Evolutionary conservation across 2,113 vertebrate genomes (phyloP).

Genomic region (Nothobranchius furzeri): DNA sequence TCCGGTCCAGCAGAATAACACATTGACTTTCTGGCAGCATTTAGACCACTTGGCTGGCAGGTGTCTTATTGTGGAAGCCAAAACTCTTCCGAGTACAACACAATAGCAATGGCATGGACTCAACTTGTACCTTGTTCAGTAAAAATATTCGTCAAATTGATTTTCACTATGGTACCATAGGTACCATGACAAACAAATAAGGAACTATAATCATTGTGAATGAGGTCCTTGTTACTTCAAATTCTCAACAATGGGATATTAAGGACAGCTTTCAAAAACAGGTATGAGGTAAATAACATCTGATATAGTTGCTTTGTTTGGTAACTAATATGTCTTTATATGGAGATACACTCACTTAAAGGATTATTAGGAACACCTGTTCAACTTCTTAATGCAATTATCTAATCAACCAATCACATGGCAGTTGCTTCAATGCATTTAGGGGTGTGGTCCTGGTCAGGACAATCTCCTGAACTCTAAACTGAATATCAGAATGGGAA

Average conservation of each 20-base stretch:
- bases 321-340: too few species aligned
- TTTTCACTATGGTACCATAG: neutral
- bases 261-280: too few species aligned
- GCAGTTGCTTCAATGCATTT: too few species aligned
- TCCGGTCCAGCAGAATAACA: slow-evolving; percentile 3
- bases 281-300: too few species aligned
- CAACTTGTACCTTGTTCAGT: neutral
- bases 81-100: neutral
- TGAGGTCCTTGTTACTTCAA: neutral
- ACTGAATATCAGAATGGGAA: too few species aligned
- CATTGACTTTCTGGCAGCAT: slow-evolving; percentile 11
- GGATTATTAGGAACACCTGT: too few species aligned
- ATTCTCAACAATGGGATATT: neutral
- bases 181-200: neutral
- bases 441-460: too few species aligned
- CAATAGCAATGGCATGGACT: neutral
- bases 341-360: too few species aligned
- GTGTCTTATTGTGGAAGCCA: neutral
- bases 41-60: neutral
- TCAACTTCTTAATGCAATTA: too few species aligned
- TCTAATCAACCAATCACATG: too few species aligned
- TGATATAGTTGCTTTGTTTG: too few species aligned
- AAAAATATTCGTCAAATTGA: neutral
- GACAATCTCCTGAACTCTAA: too few species aligned
- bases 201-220: neutral